Conservation (phyloP, 35 echinoderm and acorn worm species). For the Apostichopus californicus region DNA sequence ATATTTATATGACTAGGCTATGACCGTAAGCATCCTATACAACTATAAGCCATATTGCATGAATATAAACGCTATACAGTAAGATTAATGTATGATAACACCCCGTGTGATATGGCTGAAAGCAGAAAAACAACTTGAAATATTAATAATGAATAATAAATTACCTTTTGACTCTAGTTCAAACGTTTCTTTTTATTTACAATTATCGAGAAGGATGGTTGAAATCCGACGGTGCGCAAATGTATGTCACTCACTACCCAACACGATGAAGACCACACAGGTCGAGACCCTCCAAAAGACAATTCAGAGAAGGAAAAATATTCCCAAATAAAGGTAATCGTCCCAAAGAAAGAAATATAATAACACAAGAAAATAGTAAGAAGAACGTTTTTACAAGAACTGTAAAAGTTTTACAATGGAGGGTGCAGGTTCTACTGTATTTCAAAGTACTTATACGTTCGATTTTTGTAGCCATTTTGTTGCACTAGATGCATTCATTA, state of each 20-base stretch:
- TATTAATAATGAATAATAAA: not conserved
- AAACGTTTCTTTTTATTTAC: not conserved
- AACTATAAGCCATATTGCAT: no score
- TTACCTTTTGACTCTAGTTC: not conserved
- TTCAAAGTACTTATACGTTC: no score
- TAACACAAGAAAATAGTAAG: not conserved
- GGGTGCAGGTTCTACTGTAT: no score
- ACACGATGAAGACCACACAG: not conserved
- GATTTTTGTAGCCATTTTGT: no score
- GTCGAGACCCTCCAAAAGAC: not conserved
- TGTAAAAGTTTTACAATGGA: no score
- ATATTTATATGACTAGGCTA: no score
- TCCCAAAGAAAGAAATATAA: not conserved
- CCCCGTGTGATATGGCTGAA: not conserved
- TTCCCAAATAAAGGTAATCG: not conserved
- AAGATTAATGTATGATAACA: no score
- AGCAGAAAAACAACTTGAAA: not conserved
- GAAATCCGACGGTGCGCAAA: not conserved
- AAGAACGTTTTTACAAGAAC: no score
- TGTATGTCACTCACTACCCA: no score
- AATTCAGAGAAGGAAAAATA: not conserved
- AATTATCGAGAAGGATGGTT: not conserved
- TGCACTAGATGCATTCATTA: no score
- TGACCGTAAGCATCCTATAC: no score
- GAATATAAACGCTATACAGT: no score